These are phyloP conservation scores for Euproctis similis DNA, from an alignment of 2,888 invertebrate species.

Conservation along the genomic window DNA sequence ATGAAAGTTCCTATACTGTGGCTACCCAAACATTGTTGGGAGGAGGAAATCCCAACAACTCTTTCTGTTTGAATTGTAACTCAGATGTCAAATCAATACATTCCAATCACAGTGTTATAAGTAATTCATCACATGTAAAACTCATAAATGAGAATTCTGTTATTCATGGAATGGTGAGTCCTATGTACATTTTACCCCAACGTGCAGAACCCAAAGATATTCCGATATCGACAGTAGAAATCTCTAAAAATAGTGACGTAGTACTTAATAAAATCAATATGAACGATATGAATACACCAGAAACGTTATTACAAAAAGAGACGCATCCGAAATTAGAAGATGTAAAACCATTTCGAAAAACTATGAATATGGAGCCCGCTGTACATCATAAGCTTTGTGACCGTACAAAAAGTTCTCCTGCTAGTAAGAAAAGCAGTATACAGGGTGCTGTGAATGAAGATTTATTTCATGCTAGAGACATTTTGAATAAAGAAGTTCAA, in stretches of 20 bases:
- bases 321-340: slow-evolving; percentile 35
- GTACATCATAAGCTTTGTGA: slow-evolving; percentile 79
- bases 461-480: slow-evolving; percentile 40
- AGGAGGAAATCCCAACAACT: slow-evolving; percentile 70
- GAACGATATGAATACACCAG: slow-evolving; percentile 31
- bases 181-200: slow-evolving; percentile 53
- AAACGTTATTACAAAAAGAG: slow-evolving; percentile 32
- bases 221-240: slow-evolving; percentile 22
- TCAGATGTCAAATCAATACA: slow-evolving; percentile 66
- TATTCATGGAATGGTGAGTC: slow-evolving; percentile 33
- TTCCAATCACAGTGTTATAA: slow-evolving; percentile 59
- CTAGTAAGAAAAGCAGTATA: slow-evolving; percentile 61
- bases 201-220: slow-evolving; percentile 28
- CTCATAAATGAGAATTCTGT: slow-evolving; percentile 47
- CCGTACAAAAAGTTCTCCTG: slow-evolving; percentile 58
- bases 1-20: slow-evolving; percentile 75
- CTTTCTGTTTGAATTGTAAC: slow-evolving; percentile 78
- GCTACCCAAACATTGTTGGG: slow-evolving; percentile 77
- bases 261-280: slow-evolving; percentile 31
- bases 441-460: slow-evolving; percentile 54
- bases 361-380: slow-evolving; percentile 58
- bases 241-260: slow-evolving; percentile 29
- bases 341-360: slow-evolving; percentile 37
- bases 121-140: slow-evolving; percentile 54
- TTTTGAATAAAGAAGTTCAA: slow-evolving; percentile 39